Evolutionary conservation across 1,140 invertebrate species (phyloP), one percentile per base, ranked within the genome.

Genomic region (Drepana arcuata): DNA sequence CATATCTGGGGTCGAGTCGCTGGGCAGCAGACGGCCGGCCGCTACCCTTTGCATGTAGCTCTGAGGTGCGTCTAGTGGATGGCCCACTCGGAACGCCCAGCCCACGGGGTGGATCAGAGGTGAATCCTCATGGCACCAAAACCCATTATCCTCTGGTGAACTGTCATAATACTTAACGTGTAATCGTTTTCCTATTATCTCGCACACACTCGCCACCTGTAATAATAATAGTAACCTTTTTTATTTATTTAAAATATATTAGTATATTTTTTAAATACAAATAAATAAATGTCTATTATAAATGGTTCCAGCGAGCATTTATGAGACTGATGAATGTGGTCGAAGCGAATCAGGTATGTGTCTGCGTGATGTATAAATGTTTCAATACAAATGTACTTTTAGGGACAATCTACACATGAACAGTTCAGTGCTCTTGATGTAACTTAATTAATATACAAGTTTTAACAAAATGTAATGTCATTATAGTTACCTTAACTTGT

Each of bases 71-170:
- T 93, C 90, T 7, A 99, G 84, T 25, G 90, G 88, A 64, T 98
- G 96, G 0, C 95, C 96, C 1, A 73, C 95, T 88, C 58, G 91
- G 75, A 72, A 91, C 71, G 96, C 94, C 97, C 97, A 99, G 9
- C 96, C 96, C 2, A 97, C 92, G 2, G 94, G 95, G 84, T 99
- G 96, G 43, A 99, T 94, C 3, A 98, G 85, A 0, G 95, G 92
- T 0, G 95, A 97, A 65, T 95, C 93, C 75, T 97, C 94, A 54
- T 98, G 96, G 63, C 95, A 98, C 96, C 96, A 99, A 78, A 98
- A 98, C 4, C 92, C 94, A 58, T 92, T 92, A 59, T 92, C 90
- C 30, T 91, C 89, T 1, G 89, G 86, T 5, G 88, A 84, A 31
- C 91, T 90, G 53, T 96, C 93, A 54, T 93, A 95, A 83, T 99